A percentile compares a stretch with the other conserved stretches of the same genome.
These are phyloP conservation scores for Neolamprologus fasciatus DNA, from an alignment of 2,113 vertebrate species.

Conservation along the genomic window DNA sequence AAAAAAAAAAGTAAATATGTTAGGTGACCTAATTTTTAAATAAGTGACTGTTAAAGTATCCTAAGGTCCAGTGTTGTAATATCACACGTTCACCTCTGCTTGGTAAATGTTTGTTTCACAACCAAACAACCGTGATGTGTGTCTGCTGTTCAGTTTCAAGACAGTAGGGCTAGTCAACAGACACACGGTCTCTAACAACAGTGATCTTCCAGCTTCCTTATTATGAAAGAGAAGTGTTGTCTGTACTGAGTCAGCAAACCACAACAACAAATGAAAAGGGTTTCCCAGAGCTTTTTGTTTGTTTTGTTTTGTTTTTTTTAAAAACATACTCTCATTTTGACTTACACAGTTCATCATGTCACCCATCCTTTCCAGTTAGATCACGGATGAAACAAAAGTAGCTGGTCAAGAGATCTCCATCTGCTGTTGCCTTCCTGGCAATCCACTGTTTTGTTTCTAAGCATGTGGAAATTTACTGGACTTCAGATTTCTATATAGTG, in stretches of 20 bases:
- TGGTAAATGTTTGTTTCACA: slow-evolving; percentile 32
- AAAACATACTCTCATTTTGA: not conserved
- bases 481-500: slow-evolving; percentile 76
- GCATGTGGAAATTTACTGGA: slow-evolving; percentile 79
- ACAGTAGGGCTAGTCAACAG: not conserved
- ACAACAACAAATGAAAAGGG: slow-evolving; percentile 17
- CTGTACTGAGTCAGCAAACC: slow-evolving; percentile 47
- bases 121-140: slow-evolving; percentile 15
- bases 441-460: slow-evolving; percentile 55
- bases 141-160: not conserved
- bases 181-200: not conserved
- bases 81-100: not conserved
- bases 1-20: not conserved
- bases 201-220: not conserved
- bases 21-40: not conserved
- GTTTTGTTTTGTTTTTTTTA: not conserved
- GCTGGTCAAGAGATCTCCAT: slow-evolving; percentile 16
- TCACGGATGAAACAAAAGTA: slow-evolving; percentile 6
- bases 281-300: slow-evolving; percentile 23
- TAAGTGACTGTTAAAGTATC: not conserved
- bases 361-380: not conserved
- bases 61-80: not conserved
- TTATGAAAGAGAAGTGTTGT: not conserved
- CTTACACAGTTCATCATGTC: not conserved
- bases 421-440: slow-evolving; percentile 57